Percentiles rank a stretch among this genome's conserved stretches.
Conservation (phyloP, 2,888 invertebrate species). For the Agrotis clavis region DNA sequence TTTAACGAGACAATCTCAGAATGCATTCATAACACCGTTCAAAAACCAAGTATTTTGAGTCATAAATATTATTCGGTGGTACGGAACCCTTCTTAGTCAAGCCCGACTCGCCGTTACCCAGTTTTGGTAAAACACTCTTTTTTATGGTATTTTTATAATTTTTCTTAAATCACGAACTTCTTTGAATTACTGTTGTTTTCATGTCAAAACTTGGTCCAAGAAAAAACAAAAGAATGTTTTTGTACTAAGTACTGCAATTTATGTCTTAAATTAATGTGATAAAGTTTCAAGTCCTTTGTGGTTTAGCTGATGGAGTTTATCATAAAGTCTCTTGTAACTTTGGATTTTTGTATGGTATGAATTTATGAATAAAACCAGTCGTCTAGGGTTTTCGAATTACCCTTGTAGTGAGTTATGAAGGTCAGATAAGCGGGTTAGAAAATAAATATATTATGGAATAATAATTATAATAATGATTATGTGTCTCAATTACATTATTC, state of each 20-base stretch:
- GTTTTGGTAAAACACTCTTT: slow-evolving; percentile 4
- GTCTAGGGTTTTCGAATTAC: too few relatives aligned
- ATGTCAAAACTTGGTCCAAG: slow-evolving; percentile 9
- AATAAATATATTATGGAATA: too few relatives aligned
- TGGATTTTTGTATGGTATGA: too few relatives aligned
- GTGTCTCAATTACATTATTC: too few relatives aligned
- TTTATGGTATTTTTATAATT: slow-evolving; percentile 37
- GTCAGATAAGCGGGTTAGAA: too few relatives aligned
- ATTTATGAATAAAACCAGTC: too few relatives aligned
- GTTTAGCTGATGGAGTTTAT: slow-evolving; percentile 24
- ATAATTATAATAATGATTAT: too few relatives aligned
- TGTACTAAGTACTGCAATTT: slow-evolving; percentile 20
- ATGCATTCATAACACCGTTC: too few relatives aligned
- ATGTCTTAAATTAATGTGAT: slow-evolving; percentile 16
- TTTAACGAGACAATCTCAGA: too few relatives aligned
- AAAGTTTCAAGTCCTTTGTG: slow-evolving; percentile 36
- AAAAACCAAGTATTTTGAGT: too few relatives aligned
- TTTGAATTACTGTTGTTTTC: slow-evolving; percentile 55
- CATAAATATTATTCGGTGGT: background rate
- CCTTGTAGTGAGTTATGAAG: too few relatives aligned
- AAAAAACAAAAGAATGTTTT: slow-evolving; percentile 47
- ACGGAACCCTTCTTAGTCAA: background rate
- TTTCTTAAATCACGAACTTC: slow-evolving; percentile 28
- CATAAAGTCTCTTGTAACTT: slow-evolving; percentile 19
- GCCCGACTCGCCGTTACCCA: background rate